phyloP scores from a whole-genome alignment of 2,797 vertebrate genomes.

The Pyrocephalus nanus region DNA sequence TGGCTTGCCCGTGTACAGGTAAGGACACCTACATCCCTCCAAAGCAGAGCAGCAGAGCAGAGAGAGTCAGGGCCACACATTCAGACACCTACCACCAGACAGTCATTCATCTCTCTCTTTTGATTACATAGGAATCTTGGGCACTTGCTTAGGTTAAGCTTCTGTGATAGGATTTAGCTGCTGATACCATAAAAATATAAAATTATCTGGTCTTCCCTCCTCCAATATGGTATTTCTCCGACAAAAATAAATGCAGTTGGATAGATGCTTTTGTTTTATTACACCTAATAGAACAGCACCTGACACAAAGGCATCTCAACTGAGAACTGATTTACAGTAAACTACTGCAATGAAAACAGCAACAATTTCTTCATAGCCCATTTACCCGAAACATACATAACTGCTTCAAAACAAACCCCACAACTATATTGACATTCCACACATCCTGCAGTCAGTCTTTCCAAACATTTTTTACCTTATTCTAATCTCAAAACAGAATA shows the following conservation, averaged over 20 bases:
- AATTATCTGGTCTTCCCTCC: not conserved
- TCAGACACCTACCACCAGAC: not conserved
- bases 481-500: not conserved
- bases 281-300: not conserved
- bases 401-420: not conserved
- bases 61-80: not conserved
- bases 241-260: not conserved
- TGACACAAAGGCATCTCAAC: not conserved
- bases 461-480: not conserved
- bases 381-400: not conserved
- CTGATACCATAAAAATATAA: not conserved
- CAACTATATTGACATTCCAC: not conserved
- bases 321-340: slow-evolving; percentile 10
- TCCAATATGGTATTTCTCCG: not conserved
- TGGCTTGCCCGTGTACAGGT: not conserved
- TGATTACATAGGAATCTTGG: not conserved
- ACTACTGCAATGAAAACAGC: not conserved
- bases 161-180: not conserved
- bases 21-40: not conserved
- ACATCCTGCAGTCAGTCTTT: not conserved
- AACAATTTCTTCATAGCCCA: not conserved
- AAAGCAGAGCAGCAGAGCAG: not conserved
- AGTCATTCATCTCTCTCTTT: not conserved
- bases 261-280: not conserved
- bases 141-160: not conserved